Evolutionary conservation across 2,113 vertebrate species (phyloP).

Genomic region (Mormyrus lacerda): DNA sequence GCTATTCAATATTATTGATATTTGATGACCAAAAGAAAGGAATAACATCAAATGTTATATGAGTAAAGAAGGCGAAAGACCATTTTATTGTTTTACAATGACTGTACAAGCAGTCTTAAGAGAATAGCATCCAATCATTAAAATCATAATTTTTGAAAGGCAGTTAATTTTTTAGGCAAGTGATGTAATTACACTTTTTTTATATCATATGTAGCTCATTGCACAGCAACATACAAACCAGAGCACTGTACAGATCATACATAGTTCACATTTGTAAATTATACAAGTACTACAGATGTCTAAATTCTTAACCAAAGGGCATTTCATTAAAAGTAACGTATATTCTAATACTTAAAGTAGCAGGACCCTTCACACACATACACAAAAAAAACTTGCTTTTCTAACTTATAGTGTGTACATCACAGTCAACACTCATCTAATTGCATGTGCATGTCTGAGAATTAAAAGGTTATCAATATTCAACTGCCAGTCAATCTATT

Average conservation of each 20-base stretch:
- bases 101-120: neutral
- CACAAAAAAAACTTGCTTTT: neutral
- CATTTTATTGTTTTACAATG: neutral
- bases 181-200: neutral
- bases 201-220: neutral
- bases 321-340: neutral
- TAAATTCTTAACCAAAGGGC: neutral
- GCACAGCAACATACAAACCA: neutral
- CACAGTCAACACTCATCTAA: neutral
- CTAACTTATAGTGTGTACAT: neutral
- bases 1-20: neutral
- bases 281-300: neutral
- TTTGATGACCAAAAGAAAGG: neutral
- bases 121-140: neutral
- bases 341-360: neutral
- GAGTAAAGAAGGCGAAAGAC: neutral
- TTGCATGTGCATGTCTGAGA: neutral
- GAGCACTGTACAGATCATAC: neutral
- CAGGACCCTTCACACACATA: neutral
- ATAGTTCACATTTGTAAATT: neutral
- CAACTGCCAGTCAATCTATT: neutral
- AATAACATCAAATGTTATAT: neutral
- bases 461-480: neutral
- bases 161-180: neutral
- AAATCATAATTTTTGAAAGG: neutral